Evolutionary conservation across 2,113 vertebrate species (phyloP).

Genomic region (Osmerus eperlanus): DNA sequence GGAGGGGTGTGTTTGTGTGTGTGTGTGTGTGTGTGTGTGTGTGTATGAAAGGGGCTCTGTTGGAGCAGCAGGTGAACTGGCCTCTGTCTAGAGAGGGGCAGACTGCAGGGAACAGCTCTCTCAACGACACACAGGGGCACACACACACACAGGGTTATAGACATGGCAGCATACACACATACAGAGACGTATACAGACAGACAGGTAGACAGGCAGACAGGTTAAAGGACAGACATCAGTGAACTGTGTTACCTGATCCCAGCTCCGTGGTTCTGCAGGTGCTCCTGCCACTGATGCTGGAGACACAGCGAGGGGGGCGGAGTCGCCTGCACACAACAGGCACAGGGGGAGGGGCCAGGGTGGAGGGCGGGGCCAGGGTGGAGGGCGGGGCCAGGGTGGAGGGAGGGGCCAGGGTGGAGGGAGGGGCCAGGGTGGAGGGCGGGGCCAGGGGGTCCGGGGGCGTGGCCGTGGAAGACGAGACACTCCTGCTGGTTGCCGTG

Average conservation of each 20-base stretch:
- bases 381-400: too few relatives aligned
- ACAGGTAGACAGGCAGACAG: too few relatives aligned
- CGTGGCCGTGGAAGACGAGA: constrained; percentile 74
- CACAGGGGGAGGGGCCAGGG: constrained; percentile 61
- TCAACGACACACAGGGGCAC: too few relatives aligned
- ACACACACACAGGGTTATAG: too few relatives aligned
- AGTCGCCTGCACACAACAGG: constrained; percentile 78
- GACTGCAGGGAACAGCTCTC: too few relatives aligned
- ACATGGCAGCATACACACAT: not conserved
- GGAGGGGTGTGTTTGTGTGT: not conserved
- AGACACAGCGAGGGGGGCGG: constrained; percentile 75
- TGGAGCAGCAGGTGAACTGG: not conserved
- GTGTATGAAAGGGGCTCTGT: constrained; percentile 1
- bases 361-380: too few relatives aligned
- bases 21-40: too few relatives aligned
- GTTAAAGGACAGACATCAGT: too few relatives aligned
- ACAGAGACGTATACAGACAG: not conserved
- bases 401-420: too few relatives aligned
- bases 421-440: constrained; percentile 46
- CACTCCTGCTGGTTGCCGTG: constrained; percentile 78
- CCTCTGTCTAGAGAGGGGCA: not conserved
- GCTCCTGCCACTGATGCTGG: constrained; percentile 87
- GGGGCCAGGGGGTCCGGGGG: constrained; percentile 16
- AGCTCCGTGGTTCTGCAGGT: constrained; percentile 81
- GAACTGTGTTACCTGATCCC: constrained; percentile 75